Base-by-base conservation (phyloP, 2,113 vertebrate species). In the Oxygymnocypris stewartii region DNA sequence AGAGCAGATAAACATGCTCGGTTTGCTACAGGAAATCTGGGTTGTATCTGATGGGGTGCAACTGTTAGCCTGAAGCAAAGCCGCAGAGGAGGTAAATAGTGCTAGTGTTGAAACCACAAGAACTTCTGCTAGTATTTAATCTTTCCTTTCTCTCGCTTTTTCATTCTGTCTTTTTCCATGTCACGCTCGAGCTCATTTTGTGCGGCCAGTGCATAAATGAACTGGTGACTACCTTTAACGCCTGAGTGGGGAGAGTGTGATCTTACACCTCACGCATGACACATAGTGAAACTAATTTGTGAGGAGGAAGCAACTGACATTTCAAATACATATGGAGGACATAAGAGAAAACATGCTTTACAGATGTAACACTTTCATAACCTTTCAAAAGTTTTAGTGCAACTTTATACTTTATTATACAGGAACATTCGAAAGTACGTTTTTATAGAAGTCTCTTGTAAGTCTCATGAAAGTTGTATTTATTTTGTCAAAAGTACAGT, bases 11-110 rank as follows among this genome's bases (percentile, higher is more conserved):
- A 77, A 85, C 44, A 69, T 31, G 2, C 73, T 80, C n/a, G 51
- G 49, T 61, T 69, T 54, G 84, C 85, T 84, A 88, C 73, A 91
- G 92, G 89, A 94, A 92, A 81, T 88, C 78, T 73, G 82, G 88
- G 78, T 78, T 89, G 79, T 77, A 90, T 88, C 85, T 91, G 88
- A 71, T 61, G 23, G 80, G 57, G 84, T 77, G 80, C 86, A 88
- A 89, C 86, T 84, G 86, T 88, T 87, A 89, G 85, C 90, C 88
- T 10, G 84, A 87, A 74, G 78, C 79, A 61, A 89, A 92, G 86
- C 88, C 86, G 63, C 88, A 90, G 84, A 82, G 89, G 6, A 67
- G 6, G 49, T 78, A 83, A 88, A 42, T 40, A 51, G 31, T 49
- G 44, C 69, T 28, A 4, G 82, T 89, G 82, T 79, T 71, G 77